These are phyloP conservation scores for Lepus timidus DNA, from an alignment of 2,113 vertebrate genomes.

Conservation along the genomic window DNA sequence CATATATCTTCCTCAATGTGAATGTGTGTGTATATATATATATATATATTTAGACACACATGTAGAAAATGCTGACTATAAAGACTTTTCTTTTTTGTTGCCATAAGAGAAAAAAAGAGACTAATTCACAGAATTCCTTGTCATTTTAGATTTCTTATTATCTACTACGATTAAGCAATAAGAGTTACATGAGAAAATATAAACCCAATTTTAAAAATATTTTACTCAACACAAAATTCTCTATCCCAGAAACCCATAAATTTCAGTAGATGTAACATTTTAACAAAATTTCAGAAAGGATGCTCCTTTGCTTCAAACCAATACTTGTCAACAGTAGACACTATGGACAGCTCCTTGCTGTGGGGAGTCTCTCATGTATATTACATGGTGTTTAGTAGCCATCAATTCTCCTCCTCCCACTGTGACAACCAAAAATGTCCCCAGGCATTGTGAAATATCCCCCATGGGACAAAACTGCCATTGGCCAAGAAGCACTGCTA, in stretches of 20 bases:
- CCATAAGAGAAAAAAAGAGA: not conserved
- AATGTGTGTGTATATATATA: not conserved
- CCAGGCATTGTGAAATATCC: not conserved
- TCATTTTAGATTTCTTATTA: slow-evolving; percentile 10
- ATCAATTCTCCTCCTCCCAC: not conserved
- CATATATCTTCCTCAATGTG: not conserved
- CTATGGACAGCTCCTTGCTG: not conserved
- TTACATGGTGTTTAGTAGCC: fast-evolving
- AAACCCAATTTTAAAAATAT: not conserved
- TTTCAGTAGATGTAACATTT: not conserved
- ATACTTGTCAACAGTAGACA: not conserved
- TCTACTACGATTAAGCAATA: not conserved
- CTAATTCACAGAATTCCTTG: not conserved
- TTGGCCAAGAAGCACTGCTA: not conserved
- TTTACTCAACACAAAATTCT: slow-evolving; percentile 41
- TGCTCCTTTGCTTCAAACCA: not conserved
- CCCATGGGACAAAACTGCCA: not conserved
- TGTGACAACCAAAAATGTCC: not conserved
- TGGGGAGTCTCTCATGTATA: not conserved
- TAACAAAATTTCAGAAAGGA: not conserved
- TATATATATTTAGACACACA: slow-evolving; percentile 5
- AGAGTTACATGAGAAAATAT: not conserved
- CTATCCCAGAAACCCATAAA: not conserved
- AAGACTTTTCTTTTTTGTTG: not conserved
- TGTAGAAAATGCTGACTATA: not conserved